Conservation (phyloP, 2,888 invertebrate genomes). For the Drosophila algonquin region DNA sequence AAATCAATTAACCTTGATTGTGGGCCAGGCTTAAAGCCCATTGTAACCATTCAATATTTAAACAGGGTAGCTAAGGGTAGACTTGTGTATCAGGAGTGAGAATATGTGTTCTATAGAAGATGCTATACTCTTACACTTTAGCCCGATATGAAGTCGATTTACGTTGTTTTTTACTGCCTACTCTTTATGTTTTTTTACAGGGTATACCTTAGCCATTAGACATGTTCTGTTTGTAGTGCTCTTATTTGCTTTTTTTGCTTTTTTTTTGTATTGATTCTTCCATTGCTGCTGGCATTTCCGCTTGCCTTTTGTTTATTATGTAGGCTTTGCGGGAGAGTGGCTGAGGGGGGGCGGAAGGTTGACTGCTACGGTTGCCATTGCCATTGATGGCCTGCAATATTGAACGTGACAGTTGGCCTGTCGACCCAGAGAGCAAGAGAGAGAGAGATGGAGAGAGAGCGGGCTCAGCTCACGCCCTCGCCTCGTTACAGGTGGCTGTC, state of each 20-base stretch:
- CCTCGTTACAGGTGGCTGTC: conserved; percentile 53
- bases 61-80: background rate
- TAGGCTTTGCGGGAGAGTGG: conserved; percentile 42
- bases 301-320: conserved; percentile 63
- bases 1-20: conserved; percentile 83
- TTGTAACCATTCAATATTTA: conserved; percentile 19
- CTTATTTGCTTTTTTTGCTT: conserved; percentile 23
- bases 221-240: background rate
- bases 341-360: background rate
- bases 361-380: conserved; percentile 37
- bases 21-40: conserved; percentile 46
- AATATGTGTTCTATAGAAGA: too few species aligned
- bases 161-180: too few species aligned
- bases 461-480: background rate
- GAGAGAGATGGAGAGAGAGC: background rate
- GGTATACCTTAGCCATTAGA: conserved; percentile 9
- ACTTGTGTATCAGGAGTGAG: background rate
- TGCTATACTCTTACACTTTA: too few species aligned
- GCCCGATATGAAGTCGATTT: too few species aligned
- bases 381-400: conserved; percentile 74
- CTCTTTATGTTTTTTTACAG: background rate
- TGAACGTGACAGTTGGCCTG: conserved; percentile 67
- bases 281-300: conserved; percentile 44
- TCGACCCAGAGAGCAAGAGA: conserved; percentile 16
- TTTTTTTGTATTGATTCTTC: conserved; percentile 23